Base-by-base conservation (phyloP, 2,888 invertebrate species). In the Synergus gifuensis region DNA sequence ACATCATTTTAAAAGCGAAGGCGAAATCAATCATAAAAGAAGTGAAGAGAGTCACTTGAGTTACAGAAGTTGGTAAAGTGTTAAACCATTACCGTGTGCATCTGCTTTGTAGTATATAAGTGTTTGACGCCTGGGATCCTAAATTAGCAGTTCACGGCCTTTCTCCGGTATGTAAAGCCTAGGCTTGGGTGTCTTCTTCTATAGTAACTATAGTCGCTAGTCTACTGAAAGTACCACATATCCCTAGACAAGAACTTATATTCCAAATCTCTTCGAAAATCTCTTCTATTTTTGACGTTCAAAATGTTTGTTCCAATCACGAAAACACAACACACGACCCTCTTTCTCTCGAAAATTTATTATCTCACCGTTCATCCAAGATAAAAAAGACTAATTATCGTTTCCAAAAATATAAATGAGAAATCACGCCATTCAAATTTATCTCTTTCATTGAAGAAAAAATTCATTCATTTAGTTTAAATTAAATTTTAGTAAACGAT, bases 111-210 rank as follows among this genome's bases (percentile, higher is more conserved):
- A 14, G 60, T 22, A 22, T 22, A 28, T 60, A 54, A 40, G 54
- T 73, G 73, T 73, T 73, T 73, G 73, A 73, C 73, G 69, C 69
- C 49, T 54, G 73, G n/a, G 49, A 54, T 73, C 73, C 73, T 36
- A 73, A 73, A 73, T 73, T 73, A 73, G 73, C 73, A 54, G 69
- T 69, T 54, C 69, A 69, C 36, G 73, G 49, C 49, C 73, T 73
- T 54, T 73, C 73, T 73, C 46, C 49, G 49, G 22, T 36, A 28
- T 28, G 54, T 54, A 28, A 60, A 60, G 54, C 49, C 73, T 54
- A 73, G 73, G 28, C 54, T 54, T 46, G 22, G 73, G n/a, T 69
- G 28, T 73, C 49, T 49, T 22, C n/a, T n/a, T 5, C 16, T 18
- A n/a, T n/a, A 46, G 46, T 46, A 4, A 9, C 18, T 60, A n/a